Conservation (phyloP, 2,113 vertebrate species). For the Enhydra lutris region DNA sequence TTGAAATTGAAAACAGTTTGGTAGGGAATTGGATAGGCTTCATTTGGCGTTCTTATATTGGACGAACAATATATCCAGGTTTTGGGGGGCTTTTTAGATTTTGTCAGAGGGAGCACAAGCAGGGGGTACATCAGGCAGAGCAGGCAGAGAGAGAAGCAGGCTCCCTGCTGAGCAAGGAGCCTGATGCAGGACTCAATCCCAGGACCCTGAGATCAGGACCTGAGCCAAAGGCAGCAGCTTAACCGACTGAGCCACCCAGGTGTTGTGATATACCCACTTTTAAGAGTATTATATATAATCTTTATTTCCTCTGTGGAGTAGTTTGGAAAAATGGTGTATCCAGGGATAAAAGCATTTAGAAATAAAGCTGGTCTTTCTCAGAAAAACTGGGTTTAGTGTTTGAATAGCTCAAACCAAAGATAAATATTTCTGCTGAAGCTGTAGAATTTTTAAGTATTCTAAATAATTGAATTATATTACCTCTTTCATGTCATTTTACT, state of each 20-base stretch:
- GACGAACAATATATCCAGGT: not conserved
- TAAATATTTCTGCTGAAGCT: not conserved
- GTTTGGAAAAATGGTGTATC: not conserved
- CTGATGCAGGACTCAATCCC: too few relatives aligned
- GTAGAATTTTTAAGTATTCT: not conserved
- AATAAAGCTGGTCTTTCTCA: not conserved
- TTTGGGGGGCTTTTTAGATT: not conserved
- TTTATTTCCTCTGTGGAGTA: not conserved
- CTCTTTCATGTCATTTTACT: not conserved
- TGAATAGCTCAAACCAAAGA: not conserved
- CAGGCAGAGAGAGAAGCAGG: too few relatives aligned
- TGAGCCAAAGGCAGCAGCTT: too few relatives aligned
- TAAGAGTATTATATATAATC: not conserved
- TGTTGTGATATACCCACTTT: not conserved
- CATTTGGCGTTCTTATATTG: not conserved
- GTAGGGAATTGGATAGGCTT: not conserved
- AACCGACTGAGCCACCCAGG: too few relatives aligned
- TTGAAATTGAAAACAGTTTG: not conserved
- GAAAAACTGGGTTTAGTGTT: not conserved
- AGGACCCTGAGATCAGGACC: too few relatives aligned
- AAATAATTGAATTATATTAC: not conserved
- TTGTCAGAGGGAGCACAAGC: too few relatives aligned
- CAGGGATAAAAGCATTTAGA: not conserved
- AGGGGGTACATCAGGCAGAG: too few relatives aligned
- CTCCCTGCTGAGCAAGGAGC: too few relatives aligned